phyloP scores from a whole-genome alignment of 2,888 invertebrate genomes.

The Tipula lateralis region DNA sequence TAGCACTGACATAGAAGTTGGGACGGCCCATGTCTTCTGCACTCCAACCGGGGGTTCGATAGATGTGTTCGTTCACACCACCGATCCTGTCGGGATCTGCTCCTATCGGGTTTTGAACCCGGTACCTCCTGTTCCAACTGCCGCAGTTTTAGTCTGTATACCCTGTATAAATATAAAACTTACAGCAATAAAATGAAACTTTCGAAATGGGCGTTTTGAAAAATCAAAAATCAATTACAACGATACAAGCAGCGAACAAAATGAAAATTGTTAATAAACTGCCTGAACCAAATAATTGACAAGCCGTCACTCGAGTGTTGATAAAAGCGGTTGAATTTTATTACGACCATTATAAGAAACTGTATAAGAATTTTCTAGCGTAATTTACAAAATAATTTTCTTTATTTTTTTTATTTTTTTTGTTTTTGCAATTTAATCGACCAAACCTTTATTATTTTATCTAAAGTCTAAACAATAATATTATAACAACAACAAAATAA shows the following conservation, averaged over 20 bases:
- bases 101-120: too few relatives aligned
- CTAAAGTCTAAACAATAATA: not conserved
- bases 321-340: not conserved
- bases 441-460: slow-evolving; percentile 1
- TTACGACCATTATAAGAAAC: not conserved
- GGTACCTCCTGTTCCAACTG: too few relatives aligned
- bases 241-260: not conserved
- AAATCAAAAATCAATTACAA: not conserved
- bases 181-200: not conserved
- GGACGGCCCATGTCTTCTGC: too few relatives aligned
- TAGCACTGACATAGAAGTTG: too few relatives aligned
- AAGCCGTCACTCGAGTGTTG: not conserved
- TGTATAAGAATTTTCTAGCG: not conserved
- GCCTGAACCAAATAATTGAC: not conserved
- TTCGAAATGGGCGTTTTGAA: not conserved
- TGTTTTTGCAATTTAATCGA: slow-evolving; percentile 24
- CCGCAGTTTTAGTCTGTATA: too few relatives aligned
- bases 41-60: too few relatives aligned
- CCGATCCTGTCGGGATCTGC: too few relatives aligned
- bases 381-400: not conserved
- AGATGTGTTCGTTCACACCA: too few relatives aligned
- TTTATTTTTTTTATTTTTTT: not conserved
- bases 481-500: not conserved
- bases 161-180: too few relatives aligned
- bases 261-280: not conserved